A percentile compares a stretch with the other conserved stretches of the same genome.
These are phyloP conservation scores for Eupithecia tripunctaria DNA, from an alignment of 2,888 invertebrate species.

Conservation along the genomic window DNA sequence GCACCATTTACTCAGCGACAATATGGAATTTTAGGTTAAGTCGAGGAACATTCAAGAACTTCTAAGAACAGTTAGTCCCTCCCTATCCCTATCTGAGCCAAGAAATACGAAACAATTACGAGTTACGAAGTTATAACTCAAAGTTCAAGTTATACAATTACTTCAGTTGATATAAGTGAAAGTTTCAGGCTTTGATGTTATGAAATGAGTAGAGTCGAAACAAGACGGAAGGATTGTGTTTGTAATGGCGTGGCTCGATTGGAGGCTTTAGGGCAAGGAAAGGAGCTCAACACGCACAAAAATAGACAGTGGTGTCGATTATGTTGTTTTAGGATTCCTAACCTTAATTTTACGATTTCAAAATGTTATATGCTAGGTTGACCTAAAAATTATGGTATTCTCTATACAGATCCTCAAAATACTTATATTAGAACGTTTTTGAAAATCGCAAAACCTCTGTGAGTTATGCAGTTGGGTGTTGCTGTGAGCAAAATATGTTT, in stretches of 20 bases:
- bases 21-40: neutral
- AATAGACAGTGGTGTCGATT: too few species aligned
- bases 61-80: slow-evolving; percentile 5
- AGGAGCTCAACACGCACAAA: neutral
- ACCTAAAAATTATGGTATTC: too few species aligned
- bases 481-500: too few species aligned
- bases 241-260: neutral
- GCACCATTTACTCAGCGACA: neutral
- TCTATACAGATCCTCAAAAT: too few species aligned
- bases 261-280: neutral
- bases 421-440: too few species aligned
- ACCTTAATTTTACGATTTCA: too few species aligned
- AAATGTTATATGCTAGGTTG: too few species aligned
- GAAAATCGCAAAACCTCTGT: too few species aligned
- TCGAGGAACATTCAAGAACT: neutral
- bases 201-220: slow-evolving; percentile 1
- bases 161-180: slow-evolving; percentile 15
- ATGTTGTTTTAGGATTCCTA: too few species aligned
- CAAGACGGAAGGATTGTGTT: slow-evolving; percentile 4
- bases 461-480: too few species aligned
- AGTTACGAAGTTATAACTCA: slow-evolving; percentile 17
- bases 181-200: slow-evolving; percentile 7
- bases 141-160: slow-evolving; percentile 16
- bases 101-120: slow-evolving; percentile 23
- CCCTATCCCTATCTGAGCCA: slow-evolving; percentile 3